Conservation (phyloP, 2,888 invertebrate genomes). For the Stratiomys singularior region DNA sequence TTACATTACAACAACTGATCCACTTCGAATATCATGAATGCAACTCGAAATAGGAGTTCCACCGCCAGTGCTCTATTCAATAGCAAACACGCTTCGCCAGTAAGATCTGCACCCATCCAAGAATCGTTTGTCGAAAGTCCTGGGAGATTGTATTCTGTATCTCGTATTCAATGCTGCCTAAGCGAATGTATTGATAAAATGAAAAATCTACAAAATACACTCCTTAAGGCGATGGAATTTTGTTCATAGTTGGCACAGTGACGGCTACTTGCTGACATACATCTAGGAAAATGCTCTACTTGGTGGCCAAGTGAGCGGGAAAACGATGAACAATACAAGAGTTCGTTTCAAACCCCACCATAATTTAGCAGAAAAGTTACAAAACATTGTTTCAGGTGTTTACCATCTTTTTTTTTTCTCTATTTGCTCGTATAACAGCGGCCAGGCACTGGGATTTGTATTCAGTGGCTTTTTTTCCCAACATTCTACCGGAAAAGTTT, state of each 20-base stretch:
- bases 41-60: background rate
- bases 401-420: background rate
- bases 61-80: background rate
- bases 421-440: background rate
- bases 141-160: too few relatives aligned
- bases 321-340: background rate
- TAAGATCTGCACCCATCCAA: background rate
- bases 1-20: too few relatives aligned
- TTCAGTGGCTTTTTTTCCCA: background rate
- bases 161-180: too few relatives aligned
- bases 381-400: background rate
- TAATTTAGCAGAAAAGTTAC: conserved; percentile 9
- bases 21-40: background rate
- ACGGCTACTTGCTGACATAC: background rate
- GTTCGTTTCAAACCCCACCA: background rate
- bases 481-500: too few relatives aligned
- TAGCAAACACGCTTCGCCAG: background rate
- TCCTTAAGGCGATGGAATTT: background rate
- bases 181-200: too few relatives aligned
- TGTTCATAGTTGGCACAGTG: background rate
- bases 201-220: background rate
- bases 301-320: background rate
- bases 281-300: too few relatives aligned
- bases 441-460: background rate
- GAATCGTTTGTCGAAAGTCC: too few relatives aligned